A percentile compares a stretch with the other conserved stretches of the same genome.
Evolutionary conservation across 2,113 vertebrate species (phyloP).

Genomic region (Benitochromis conjunctus): DNA sequence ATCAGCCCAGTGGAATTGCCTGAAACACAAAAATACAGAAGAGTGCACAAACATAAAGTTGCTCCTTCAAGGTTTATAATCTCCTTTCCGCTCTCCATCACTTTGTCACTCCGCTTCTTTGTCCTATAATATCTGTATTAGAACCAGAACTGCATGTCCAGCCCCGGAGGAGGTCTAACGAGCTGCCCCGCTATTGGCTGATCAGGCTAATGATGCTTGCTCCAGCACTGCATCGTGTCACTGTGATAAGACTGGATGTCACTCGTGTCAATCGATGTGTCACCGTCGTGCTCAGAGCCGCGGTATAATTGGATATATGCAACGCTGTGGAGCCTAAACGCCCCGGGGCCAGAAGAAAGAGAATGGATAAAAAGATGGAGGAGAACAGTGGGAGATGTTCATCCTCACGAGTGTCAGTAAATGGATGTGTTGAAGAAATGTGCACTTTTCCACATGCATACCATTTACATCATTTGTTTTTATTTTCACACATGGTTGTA

Average conservation of each 20-base stretch:
- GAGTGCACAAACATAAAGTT: not conserved
- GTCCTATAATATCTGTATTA: conserved; percentile 35
- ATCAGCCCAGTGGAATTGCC: not conserved
- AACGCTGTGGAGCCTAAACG: conserved; percentile 9
- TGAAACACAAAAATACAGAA: not conserved
- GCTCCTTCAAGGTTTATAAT: conserved; percentile 17
- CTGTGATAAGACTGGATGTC: conserved; percentile 50
- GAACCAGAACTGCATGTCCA: conserved; percentile 7
- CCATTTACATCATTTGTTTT: not conserved
- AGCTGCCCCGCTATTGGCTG: conserved; percentile 33
- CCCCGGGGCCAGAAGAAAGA: conserved; percentile 13
- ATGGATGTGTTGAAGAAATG: not conserved
- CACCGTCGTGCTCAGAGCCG: conserved; percentile 34
- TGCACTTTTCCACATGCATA: not conserved
- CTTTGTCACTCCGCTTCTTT: conserved; percentile 9
- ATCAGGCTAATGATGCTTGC: conserved; percentile 54
- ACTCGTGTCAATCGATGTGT: conserved; percentile 60
- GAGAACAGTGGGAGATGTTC: not conserved
- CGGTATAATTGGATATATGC: conserved; percentile 50
- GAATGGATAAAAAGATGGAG: conserved; percentile 6
- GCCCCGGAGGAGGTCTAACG: conserved; percentile 3
- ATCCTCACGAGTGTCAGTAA: conserved; percentile 4
- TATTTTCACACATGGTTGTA: not conserved
- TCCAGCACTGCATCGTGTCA: conserved; percentile 48
- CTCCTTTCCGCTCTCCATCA: not conserved